Base-by-base conservation (phyloP, 2,113 vertebrate genomes). In the Catagonus wagneri region DNA sequence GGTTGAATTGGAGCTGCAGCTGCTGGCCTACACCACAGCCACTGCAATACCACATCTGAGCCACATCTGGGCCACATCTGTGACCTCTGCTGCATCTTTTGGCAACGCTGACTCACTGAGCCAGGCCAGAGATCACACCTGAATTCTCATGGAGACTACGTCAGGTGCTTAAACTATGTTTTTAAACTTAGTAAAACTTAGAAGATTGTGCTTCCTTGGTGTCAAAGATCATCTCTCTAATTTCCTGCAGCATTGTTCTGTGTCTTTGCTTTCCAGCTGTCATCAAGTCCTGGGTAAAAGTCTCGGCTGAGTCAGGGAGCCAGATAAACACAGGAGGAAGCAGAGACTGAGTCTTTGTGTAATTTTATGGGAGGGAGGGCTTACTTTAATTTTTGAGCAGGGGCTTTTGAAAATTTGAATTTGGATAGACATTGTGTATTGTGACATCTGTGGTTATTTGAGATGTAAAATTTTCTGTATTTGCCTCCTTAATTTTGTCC, bases 401-500 rank as follows among this genome's bases (percentile, higher is more conserved):
- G 22, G 19, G 16, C 20, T 89, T 91, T 89, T 44, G 16, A 63
- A 93, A 44, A 78, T 20, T 56, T 93, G 68, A 69, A 84, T 93
- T 76, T 83, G 25, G 25, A 87, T 58, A 56, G 75, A 50, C 20
- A 52, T 25, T 86, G 13, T 61, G 22, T 50, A 61, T 72, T 61
- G 32, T 84, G 72, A 68, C 0, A 3, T 20, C 36, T 86, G 39
- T 89, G n/a, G 14, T 81, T 88, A 91, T 69, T 69, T 76, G 36
- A 83, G 22, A 60, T 71, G 8, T 25, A 89, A 54, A 12, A 19
- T 58, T 17, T 23, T 72, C 80, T 36, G 6, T 39, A 80, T 90
- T 90, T 88, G 7, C 16, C 27, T 89, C 65, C 80, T 88, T 52
- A 69, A 84, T 93, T 90, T 78, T 63, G 83, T 61, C 13, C 29